These are phyloP conservation scores for Drosophila pachea DNA, from an alignment of 1,140 invertebrate species.

Conservation along the genomic window DNA sequence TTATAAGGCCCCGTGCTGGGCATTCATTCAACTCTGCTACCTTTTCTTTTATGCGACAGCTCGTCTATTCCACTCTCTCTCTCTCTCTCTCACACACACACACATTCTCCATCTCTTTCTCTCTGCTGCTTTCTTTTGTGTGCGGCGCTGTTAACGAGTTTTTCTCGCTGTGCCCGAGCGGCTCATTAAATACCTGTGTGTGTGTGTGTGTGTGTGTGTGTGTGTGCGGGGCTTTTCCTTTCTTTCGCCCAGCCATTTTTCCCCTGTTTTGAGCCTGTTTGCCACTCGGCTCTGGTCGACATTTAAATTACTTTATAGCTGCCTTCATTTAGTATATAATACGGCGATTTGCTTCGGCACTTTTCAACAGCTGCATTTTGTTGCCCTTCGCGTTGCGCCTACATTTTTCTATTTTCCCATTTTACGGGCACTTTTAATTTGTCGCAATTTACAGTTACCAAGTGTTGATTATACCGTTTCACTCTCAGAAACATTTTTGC, in stretches of 20 bases:
- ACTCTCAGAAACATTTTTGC: not conserved
- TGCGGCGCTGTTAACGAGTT: constrained; percentile 56
- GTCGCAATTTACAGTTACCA: constrained; percentile 51
- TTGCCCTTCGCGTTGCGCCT: too few relatives aligned
- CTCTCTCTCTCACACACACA: not conserved
- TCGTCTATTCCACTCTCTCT: constrained; percentile 7
- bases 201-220: constrained; percentile 28
- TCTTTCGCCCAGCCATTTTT: not conserved
- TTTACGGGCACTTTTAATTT: constrained; percentile 59
- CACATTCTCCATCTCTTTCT: not conserved
- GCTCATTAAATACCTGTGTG: constrained; percentile 53
- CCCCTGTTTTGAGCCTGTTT: constrained; percentile 1
- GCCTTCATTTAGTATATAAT: constrained; percentile 70
- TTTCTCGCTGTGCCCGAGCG: constrained; percentile 37
- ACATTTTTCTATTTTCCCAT: constrained; percentile 9
- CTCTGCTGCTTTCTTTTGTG: constrained; percentile 28
- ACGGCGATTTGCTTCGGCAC: constrained; percentile 35
- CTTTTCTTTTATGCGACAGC: constrained; percentile 43
- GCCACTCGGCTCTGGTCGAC: constrained; percentile 19
- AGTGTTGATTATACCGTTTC: constrained; percentile 45
- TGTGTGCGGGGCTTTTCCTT: not conserved
- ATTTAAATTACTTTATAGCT: constrained; percentile 70
- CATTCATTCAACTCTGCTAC: constrained; percentile 51
- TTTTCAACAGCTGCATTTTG: constrained; percentile 15
- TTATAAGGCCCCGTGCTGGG: constrained; percentile 1